Conservation (phyloP, 1,140 invertebrate genomes). For the Periplaneta americana region DNA sequence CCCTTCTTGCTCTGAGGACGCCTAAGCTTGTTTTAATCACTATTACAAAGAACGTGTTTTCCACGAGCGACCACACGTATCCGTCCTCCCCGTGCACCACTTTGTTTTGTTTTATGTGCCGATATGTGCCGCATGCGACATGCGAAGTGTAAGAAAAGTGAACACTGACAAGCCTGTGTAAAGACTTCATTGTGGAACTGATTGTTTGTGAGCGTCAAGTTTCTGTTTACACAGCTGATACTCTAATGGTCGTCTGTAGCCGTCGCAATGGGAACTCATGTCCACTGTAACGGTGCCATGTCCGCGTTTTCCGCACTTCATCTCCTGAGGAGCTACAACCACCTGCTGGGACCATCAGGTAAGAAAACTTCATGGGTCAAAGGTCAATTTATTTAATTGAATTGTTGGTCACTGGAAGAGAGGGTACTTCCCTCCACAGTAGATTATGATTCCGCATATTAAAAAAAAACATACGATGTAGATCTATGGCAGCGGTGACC, state of each 20-base stretch:
- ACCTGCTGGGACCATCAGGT: constrained; percentile 30
- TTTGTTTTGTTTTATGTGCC: background rate
- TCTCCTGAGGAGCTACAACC: constrained; percentile 31
- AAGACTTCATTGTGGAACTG: background rate
- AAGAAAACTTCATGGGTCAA: background rate
- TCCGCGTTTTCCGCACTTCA: constrained; percentile 32
- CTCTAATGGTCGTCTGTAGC: too few relatives aligned
- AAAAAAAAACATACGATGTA: too few relatives aligned
- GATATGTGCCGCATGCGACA: background rate
- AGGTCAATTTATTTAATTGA: too few relatives aligned
- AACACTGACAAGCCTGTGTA: background rate
- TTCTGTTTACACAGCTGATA: too few relatives aligned
- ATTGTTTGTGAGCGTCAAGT: background rate
- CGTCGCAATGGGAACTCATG: constrained; percentile 12
- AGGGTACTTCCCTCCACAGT: too few relatives aligned
- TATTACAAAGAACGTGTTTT: background rate
- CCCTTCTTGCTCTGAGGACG: background rate
- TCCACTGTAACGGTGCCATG: background rate
- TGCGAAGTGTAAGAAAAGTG: background rate
- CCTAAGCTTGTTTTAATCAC: background rate
- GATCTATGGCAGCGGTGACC: too few relatives aligned
- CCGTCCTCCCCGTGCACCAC: too few relatives aligned
- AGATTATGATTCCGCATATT: too few relatives aligned
- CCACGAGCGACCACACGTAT: background rate
- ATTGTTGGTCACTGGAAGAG: too few relatives aligned